Conservation (phyloP, 2,888 invertebrate species). For the Encarsia formosa region DNA sequence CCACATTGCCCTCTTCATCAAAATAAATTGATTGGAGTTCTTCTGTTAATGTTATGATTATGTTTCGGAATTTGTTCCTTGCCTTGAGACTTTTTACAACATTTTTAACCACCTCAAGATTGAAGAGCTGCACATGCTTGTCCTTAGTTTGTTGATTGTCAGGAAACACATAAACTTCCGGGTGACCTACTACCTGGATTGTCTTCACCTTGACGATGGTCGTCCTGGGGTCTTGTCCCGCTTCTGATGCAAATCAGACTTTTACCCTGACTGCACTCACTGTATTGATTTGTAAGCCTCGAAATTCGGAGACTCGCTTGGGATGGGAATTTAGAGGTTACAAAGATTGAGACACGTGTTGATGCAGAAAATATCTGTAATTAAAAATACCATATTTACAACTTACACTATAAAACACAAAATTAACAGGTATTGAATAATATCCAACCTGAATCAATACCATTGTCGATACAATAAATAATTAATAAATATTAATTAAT, state of each 20-base stretch:
- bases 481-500: no score
- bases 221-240: conserved; percentile 17
- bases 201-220: conserved; percentile 18
- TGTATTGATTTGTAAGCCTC: no score
- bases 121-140: conserved; percentile 12
- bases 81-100: conserved; percentile 12
- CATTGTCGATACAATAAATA: no score
- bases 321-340: no score
- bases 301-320: no score
- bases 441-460: no score
- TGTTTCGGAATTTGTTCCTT: conserved; percentile 9
- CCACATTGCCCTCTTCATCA: conserved; percentile 29
- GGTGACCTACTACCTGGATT: conserved; percentile 26
- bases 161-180: conserved; percentile 26
- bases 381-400: no score
- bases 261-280: no score
- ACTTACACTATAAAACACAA: no score
- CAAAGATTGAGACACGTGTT: no score
- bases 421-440: no score
- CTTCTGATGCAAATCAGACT: conserved; percentile 9
- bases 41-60: conserved; percentile 24
- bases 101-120: conserved; percentile 19
- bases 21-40: conserved; percentile 24
- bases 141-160: conserved; percentile 12
- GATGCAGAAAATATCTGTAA: no score